Percentiles rank a stretch among this genome's conserved stretches.
These are phyloP conservation scores for Megalurothrips usitatus DNA, from an alignment of 2,888 invertebrate genomes.

Conservation along the genomic window DNA sequence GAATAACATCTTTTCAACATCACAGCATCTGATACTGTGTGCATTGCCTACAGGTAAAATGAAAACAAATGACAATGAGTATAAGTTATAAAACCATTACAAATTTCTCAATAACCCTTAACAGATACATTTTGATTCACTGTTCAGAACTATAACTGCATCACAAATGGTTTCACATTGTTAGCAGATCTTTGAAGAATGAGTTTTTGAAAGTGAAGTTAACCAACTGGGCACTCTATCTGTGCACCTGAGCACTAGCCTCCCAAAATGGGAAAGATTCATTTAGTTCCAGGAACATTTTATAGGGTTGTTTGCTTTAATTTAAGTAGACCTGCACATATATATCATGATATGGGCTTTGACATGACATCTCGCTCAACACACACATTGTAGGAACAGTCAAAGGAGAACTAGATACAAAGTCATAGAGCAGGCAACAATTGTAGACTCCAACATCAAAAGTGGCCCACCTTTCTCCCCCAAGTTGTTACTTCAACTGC, in stretches of 20 bases:
- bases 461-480: not conserved
- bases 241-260: not conserved
- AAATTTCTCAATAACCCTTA: not conserved
- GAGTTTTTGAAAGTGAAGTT: not conserved
- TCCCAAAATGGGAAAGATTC: not conserved
- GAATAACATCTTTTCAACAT: not conserved
- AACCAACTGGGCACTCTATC: not conserved
- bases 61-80: not conserved
- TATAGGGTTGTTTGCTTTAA: not conserved
- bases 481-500: not conserved
- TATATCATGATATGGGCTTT: conserved; percentile 21
- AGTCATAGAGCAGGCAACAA: not conserved
- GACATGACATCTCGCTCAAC: not conserved
- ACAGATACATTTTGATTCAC: not conserved
- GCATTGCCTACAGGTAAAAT: not conserved
- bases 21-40: conserved; percentile 2
- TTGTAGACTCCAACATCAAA: not conserved
- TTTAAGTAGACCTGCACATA: conserved; percentile 11
- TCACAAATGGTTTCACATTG: not conserved
- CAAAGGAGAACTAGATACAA: not conserved
- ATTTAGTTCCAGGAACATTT: not conserved
- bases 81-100: conserved; percentile 2
- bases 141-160: not conserved
- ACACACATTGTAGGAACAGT: not conserved
- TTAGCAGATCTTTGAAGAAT: not conserved